Conservation (phyloP, 2,888 invertebrate genomes). For the Coleophora flavipennella region DNA sequence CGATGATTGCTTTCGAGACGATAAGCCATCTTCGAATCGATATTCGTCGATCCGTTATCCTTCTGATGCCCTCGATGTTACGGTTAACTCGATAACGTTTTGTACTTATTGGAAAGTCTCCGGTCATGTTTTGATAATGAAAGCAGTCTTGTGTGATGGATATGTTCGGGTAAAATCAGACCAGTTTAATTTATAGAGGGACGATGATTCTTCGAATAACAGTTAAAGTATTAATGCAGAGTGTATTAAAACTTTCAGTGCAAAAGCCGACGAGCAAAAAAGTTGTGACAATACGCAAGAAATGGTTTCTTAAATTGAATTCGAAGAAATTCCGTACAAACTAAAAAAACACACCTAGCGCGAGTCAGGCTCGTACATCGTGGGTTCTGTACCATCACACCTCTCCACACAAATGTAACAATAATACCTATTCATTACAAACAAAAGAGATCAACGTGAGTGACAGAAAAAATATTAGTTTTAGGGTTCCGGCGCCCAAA, state of each 20-base stretch:
- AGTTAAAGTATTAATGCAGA: too few relatives aligned
- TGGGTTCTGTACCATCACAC: too few relatives aligned
- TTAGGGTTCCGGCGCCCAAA: too few relatives aligned
- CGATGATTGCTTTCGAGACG: conserved; percentile 43
- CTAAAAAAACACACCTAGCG: conserved; percentile 40
- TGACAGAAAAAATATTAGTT: too few relatives aligned
- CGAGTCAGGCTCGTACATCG: too few relatives aligned
- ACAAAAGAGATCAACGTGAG: too few relatives aligned
- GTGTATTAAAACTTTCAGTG: too few relatives aligned
- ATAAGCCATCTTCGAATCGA: conserved; percentile 24
- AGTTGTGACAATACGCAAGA: neutral
- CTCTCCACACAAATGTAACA: too few relatives aligned
- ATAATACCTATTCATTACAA: too few relatives aligned
- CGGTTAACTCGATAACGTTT: conserved; percentile 16
- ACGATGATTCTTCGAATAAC: too few relatives aligned
- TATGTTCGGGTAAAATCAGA: too few relatives aligned
- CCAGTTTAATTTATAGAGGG: too few relatives aligned
- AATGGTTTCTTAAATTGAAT: neutral
- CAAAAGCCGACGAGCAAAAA: neutral
- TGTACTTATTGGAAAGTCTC: conserved; percentile 16
- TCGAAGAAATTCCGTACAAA: conserved; percentile 2
- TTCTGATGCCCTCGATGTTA: conserved; percentile 11
- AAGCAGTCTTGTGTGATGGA: conserved; percentile 6
- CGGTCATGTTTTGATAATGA: conserved; percentile 9
- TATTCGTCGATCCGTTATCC: conserved; percentile 36